Conservation (phyloP, 2,888 invertebrate genomes). For the Acutogordius australiensis region DNA sequence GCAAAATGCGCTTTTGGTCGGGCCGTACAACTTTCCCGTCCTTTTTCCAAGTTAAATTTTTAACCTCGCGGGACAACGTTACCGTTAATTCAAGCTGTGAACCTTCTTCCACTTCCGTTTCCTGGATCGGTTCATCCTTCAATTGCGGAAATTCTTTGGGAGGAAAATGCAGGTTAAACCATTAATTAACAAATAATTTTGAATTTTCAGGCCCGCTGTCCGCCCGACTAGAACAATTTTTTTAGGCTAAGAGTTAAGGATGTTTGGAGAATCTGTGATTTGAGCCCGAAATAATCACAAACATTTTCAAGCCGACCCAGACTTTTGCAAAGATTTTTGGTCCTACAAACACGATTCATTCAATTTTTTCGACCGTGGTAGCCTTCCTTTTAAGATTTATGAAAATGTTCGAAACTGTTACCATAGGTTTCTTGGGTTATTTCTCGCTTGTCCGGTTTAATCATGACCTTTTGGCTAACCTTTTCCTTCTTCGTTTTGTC, state of each 20-base stretch:
- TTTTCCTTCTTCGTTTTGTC: neutral
- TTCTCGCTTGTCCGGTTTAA: neutral
- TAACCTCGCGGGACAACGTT: neutral
- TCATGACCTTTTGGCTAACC: neutral
- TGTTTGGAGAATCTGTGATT: too few relatives aligned
- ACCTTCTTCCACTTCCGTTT: constrained; percentile 9
- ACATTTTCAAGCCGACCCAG: too few relatives aligned
- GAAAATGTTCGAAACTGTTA: neutral
- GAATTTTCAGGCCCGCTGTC: too few relatives aligned
- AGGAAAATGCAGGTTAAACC: too few relatives aligned
- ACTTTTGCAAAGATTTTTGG: too few relatives aligned
- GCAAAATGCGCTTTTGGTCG: neutral
- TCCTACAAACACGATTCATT: too few relatives aligned
- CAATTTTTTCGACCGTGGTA: too few relatives aligned
- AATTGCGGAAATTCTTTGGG: constrained; percentile 2
- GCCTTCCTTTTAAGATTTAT: neutral
- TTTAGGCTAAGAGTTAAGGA: too few relatives aligned
- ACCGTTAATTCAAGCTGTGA: neutral
- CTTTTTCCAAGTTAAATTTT: constrained; percentile 2
- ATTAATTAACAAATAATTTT: too few relatives aligned
- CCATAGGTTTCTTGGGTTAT: constrained; percentile 5
- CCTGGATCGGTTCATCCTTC: neutral
- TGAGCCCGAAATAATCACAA: too few relatives aligned
- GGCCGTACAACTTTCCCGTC: neutral
- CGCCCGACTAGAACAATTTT: too few relatives aligned